Percentiles rank a stretch among this genome's conserved stretches.
Evolutionary conservation across 2,888 invertebrate genomes (phyloP).

Genomic region (Prostheceraeus crozeri): DNA sequence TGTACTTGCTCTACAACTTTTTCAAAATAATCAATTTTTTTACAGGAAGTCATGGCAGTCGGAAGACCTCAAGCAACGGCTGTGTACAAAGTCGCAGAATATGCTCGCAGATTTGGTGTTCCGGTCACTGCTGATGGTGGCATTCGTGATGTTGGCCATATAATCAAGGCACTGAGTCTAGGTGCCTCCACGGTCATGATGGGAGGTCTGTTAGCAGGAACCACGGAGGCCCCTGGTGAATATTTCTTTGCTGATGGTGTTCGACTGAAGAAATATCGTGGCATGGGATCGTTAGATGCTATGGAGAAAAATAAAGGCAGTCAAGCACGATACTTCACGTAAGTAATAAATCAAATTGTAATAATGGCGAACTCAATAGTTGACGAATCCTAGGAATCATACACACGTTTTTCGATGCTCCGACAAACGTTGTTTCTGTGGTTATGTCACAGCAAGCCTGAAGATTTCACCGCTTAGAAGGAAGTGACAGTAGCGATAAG

Average conservation of each 20-base stretch:
- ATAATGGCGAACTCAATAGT: no score
- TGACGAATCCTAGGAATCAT: no score
- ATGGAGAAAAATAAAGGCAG: slow-evolving; percentile 33
- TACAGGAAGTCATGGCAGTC: slow-evolving; percentile 93
- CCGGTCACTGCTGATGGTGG: slow-evolving; percentile 98
- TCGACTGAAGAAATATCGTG: slow-evolving; percentile 90
- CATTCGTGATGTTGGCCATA: slow-evolving; percentile 88
- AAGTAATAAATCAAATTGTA: no score
- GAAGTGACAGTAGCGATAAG: no score
- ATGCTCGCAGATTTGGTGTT: slow-evolving; percentile 77
- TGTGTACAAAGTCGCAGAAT: slow-evolving; percentile 81
- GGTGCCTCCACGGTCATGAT: slow-evolving; percentile 97
- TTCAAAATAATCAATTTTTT: no score
- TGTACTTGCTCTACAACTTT: no score
- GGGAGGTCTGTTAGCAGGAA: slow-evolving; percentile 94
- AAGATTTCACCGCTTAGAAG: no score
- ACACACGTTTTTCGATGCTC: no score
- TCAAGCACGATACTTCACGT: slow-evolving; percentile 56
- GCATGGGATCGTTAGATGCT: slow-evolving; percentile 66
- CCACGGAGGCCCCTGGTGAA: slow-evolving; percentile 92
- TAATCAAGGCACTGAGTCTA: slow-evolving; percentile 82
- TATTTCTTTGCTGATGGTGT: slow-evolving; percentile 98
- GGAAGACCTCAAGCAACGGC: slow-evolving; percentile 96
- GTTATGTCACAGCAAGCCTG: no score
- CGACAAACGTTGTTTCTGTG: no score